Evolutionary conservation across 2,888 invertebrate species (phyloP), one percentile per base, ranked within the genome.

Genomic region (Ophion costatus): DNA sequence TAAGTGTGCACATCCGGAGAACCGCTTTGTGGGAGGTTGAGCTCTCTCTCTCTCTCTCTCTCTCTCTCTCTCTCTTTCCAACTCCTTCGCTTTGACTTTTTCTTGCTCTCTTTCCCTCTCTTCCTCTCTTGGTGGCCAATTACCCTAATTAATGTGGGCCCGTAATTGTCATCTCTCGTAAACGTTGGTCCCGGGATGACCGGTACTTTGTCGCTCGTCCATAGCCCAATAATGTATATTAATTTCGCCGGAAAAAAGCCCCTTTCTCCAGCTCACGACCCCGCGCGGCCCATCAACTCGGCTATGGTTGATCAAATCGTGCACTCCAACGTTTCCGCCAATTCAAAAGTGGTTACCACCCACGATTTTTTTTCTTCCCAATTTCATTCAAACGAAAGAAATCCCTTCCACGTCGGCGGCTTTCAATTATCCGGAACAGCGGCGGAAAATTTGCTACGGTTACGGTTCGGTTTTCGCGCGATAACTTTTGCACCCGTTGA

Each of bases 1-100:
- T 91, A 91, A 92, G 89, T 91, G 88, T 88, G 89, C 83, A 90
- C 91, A 92, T 91, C 92, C 91, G 92, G 92, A 90, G 89, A 87
- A 87, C 57, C 78, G 85, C 88, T 89, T 88, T 88, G 89, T 88
- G 89, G 89, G 89, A 90, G 91, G 89, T 87, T 87, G 63, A 82
- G 84, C 79, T 86, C 83, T 56, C 33, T 63, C 56, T 69, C 22
- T 70, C 70, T 78, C 63, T 42, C 42, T n/a, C n/a, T n/a, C n/a
- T n/a, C n/a, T n/a, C n/a, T n/a, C n/a, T n/a, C n/a, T 57, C 85
- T 66, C 80, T 79, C 71, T 75, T 14, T 83, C 82, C 61, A 20
- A 14, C 24, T 38, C 22, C 70, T 75, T 42, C 59, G 57, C 85
- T 80, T 67, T 76, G 11, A 82, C 82, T 76, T 69, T 78, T 45